Evolutionary conservation across 2,888 invertebrate species (phyloP), one percentile per base, ranked within the genome.

Genomic region (Orchesella flavescens): DNA sequence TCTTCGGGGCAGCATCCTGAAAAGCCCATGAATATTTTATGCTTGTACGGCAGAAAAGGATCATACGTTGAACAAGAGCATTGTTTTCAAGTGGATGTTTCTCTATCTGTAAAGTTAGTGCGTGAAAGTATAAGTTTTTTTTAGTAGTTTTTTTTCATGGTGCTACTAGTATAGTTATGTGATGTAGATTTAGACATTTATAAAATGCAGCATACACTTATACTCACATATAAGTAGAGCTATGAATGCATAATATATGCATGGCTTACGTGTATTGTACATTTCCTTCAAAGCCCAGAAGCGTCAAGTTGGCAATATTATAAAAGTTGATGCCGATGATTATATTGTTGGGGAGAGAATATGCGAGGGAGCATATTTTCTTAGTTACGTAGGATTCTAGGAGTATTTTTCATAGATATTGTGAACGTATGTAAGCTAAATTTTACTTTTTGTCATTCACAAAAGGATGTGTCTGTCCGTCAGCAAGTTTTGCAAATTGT

Each of bases 11-110:
- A 53, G n/a, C 34, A 68, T 34, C 23, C 46, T 72, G 46, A 57
- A 71, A 77, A 69, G 59, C 71, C 71, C 71, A 78, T 78, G 78
- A 78, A 78, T 78, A 78, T 78, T 78, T 78, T 72, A 77, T 57
- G 46, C 69, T 65, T 46, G 69, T 68, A 57, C 61, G 61, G 61
- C 61, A 61, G 24, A 24, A 61, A 61, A 13, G 24, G 24, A 61
- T 61, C 61, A 61, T 61, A 24, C 34, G 7, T 34, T 34, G 34
- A 34, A 34, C 34, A 34, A 34, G 34, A 34, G 34, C 34, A 34
- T 34, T 34, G 34, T 34, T 34, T 34, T 34, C 34, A 34, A 34
- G 34, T 34, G 34, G 34, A 34, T 34, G 7, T 34, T 34, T 34
- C 34, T 34, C 34, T 34, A 34, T 34, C 34, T 34, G 34, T 34